phyloP scores from a whole-genome alignment of 2,888 invertebrate species.

The Labia minor region DNA sequence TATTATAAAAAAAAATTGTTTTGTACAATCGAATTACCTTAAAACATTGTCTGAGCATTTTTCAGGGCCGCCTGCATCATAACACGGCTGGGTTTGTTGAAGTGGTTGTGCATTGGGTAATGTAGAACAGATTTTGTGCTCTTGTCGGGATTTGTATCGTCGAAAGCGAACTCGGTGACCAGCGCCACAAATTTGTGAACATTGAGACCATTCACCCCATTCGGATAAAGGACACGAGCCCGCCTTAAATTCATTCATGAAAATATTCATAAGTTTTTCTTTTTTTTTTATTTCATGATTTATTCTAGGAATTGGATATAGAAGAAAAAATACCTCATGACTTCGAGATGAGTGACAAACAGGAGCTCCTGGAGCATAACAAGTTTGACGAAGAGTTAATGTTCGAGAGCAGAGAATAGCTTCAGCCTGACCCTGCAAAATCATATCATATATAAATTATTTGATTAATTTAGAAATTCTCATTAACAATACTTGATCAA shows the following conservation, averaged over 20 bases:
- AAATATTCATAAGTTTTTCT: slow-evolving; percentile 8
- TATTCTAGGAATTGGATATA: no score
- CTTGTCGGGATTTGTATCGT: slow-evolving; percentile 43
- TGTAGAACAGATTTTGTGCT: slow-evolving; percentile 31
- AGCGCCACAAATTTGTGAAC: slow-evolving; percentile 40
- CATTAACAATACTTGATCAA: slow-evolving; percentile 35
- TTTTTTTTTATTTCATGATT: no score
- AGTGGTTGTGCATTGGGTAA: slow-evolving; percentile 22
- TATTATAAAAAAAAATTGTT: no score
- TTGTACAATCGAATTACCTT: no score
- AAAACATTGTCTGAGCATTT: slow-evolving; percentile 26
- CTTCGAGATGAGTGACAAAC: no score
- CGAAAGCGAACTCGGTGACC: slow-evolving; percentile 53
- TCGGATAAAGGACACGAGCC: slow-evolving; percentile 27
- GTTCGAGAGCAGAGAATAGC: not conserved
- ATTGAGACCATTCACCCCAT: slow-evolving; percentile 42
- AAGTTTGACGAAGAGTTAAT: not conserved
- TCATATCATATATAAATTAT: no score
- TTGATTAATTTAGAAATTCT: no score
- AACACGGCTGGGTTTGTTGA: slow-evolving; percentile 21
- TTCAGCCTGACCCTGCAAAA: not conserved
- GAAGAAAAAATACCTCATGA: no score
- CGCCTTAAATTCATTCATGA: slow-evolving; percentile 9
- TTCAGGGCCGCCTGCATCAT: slow-evolving; percentile 25
- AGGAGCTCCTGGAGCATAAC: not conserved